Percentiles rank a stretch among this genome's conserved stretches.
These are phyloP conservation scores for Odontocerum albicorne DNA, from an alignment of 2,888 invertebrate species.

Conservation along the genomic window DNA sequence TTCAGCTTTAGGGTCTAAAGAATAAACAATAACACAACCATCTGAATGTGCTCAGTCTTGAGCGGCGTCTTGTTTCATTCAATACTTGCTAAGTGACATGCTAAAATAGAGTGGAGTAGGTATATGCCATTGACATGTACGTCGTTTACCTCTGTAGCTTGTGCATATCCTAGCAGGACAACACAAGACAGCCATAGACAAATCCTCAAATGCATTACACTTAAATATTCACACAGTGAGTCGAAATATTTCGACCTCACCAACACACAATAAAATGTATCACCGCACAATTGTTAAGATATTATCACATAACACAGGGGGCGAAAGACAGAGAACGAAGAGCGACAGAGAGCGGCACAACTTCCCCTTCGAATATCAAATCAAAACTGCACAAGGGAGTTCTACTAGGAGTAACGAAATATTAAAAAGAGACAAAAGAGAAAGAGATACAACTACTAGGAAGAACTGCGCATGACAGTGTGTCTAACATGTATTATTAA, in stretches of 20 bases:
- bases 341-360: conserved; percentile 24
- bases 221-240: conserved; percentile 49
- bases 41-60: too few species aligned
- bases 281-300: conserved; percentile 27
- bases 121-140: conserved; percentile 13
- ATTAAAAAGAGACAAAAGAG: too few species aligned
- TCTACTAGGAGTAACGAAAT: too few species aligned
- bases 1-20: too few species aligned
- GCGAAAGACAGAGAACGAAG: conserved; percentile 2
- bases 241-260: conserved; percentile 39
- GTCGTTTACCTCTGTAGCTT: conserved; percentile 72
- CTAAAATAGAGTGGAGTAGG: too few species aligned
- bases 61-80: too few species aligned
- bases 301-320: conserved; percentile 28
- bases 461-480: too few species aligned
- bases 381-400: not conserved
- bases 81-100: too few species aligned
- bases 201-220: conserved; percentile 79
- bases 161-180: conserved; percentile 72
- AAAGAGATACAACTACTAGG: too few species aligned
- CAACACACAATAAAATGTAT: conserved; percentile 39
- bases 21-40: too few species aligned
- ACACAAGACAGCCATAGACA: conserved; percentile 71
- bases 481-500: too few species aligned
- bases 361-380: conserved; percentile 8